Percentiles rank a stretch among this genome's conserved stretches.
These are phyloP conservation scores for Chymomyza procnemis DNA, from an alignment of 2,888 invertebrate species.

Conservation along the genomic window DNA sequence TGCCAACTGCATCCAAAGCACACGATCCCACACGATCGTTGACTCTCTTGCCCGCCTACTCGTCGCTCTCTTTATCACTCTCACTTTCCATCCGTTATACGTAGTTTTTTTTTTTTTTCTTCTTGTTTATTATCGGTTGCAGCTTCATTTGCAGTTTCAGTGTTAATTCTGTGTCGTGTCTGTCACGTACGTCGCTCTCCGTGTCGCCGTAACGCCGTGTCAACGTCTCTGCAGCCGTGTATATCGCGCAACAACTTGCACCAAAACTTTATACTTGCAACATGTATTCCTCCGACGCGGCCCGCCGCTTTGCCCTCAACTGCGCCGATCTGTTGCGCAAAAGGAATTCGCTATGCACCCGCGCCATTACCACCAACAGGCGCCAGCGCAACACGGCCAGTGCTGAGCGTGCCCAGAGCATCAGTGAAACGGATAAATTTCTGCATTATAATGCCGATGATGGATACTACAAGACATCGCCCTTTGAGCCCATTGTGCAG, in stretches of 20 bases:
- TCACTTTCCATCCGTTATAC: neutral
- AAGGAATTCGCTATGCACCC: neutral
- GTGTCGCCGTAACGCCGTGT: neutral
- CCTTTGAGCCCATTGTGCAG: constrained; percentile 79
- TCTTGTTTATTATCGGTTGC: no score
- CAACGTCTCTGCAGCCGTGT: no score
- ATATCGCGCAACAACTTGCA: no score
- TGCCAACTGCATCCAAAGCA: neutral
- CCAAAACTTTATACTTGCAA: no score
- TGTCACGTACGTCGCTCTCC: neutral
- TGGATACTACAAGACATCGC: constrained; percentile 78
- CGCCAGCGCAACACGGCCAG: constrained; percentile 64
- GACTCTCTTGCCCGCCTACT: neutral
- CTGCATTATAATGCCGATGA: constrained; percentile 68
- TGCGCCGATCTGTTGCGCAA: no score
- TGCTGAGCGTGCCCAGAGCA: constrained; percentile 61
- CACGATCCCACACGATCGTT: neutral
- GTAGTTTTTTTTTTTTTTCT: neutral
- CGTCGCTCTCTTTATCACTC: neutral
- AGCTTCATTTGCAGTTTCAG: neutral
- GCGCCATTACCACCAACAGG: constrained; percentile 55
- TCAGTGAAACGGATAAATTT: constrained; percentile 67
- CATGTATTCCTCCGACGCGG: constrained; percentile 7
- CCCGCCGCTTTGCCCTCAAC: neutral
- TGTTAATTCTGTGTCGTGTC: neutral